These are phyloP conservation scores for Pegoplata infirma DNA, from an alignment of 2,888 invertebrate species.

Conservation along the genomic window DNA sequence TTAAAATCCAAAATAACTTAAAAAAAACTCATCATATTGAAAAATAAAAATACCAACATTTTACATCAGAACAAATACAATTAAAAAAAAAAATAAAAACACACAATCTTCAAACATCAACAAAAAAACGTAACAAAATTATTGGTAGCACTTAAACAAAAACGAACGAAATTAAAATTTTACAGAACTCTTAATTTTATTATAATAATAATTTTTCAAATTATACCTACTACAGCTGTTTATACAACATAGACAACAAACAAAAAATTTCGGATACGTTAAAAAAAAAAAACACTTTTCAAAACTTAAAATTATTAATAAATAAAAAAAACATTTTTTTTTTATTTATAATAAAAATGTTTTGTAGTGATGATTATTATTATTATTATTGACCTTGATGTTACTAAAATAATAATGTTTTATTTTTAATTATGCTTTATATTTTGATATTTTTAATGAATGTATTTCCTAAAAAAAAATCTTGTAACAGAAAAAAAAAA, in stretches of 20 bases:
- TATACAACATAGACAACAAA: conserved; percentile 14
- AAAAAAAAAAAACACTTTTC: not conserved
- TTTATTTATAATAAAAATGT: conserved; percentile 14
- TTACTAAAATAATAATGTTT: not conserved
- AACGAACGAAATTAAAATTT: conserved; percentile 41
- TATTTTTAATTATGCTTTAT: conserved; percentile 8
- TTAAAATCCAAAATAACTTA: conserved; percentile 63
- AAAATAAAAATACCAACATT: conserved; percentile 13
- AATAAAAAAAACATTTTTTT: conserved; percentile 18
- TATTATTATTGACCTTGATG: not conserved
- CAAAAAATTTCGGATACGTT: not conserved
- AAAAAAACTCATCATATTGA: conserved; percentile 17
- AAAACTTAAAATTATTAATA: conserved; percentile 4
- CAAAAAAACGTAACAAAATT: conserved; percentile 49
- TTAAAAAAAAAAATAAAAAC: conserved; percentile 18
- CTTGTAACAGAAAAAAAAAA: not conserved
- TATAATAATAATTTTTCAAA: too few relatives aligned
- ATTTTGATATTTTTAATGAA: conserved; percentile 11
- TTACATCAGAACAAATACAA: conserved; percentile 35
- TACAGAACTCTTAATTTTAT: conserved; percentile 24
- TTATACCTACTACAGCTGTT: not conserved
- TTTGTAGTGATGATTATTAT: not conserved
- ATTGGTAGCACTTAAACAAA: conserved; percentile 50
- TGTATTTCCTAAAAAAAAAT: conserved; percentile 26
- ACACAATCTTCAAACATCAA: conserved; percentile 43